These are phyloP conservation scores for Potorous gilbertii DNA, from an alignment of 2,797 vertebrate genomes.

Conservation along the genomic window DNA sequence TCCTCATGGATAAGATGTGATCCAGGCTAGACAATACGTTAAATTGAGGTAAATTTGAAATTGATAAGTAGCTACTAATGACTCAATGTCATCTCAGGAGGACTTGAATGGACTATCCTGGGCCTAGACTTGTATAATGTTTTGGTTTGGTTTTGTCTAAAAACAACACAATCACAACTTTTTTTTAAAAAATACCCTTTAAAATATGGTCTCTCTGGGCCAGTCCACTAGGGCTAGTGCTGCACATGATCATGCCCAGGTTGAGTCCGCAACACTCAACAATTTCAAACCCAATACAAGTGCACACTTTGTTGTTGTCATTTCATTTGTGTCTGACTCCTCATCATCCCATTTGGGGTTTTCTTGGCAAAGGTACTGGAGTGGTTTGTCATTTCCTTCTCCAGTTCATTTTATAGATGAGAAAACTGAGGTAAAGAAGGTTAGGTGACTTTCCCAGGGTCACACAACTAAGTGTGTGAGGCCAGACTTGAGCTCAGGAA, in stretches of 20 bases:
- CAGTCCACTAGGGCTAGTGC: conserved; percentile 19
- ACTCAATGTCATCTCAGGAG: neutral
- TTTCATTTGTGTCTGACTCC: conserved; percentile 30
- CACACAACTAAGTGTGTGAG: neutral
- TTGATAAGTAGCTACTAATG: neutral
- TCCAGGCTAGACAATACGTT: neutral
- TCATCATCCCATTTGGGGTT: conserved; percentile 38
- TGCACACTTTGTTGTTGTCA: conserved; percentile 62
- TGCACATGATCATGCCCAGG: conserved; percentile 37
- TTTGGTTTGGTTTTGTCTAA: neutral
- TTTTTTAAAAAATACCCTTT: conserved; percentile 36
- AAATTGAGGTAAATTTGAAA: neutral
- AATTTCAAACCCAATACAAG: conserved; percentile 74
- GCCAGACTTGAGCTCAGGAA: neutral
- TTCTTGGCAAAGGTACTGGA: conserved; percentile 17
- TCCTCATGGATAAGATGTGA: neutral
- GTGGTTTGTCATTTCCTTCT: neutral
- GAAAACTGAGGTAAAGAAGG: conserved; percentile 34
- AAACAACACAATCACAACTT: neutral
- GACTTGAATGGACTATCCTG: neutral
- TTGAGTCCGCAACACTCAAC: conserved; percentile 60
- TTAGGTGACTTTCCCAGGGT: conserved; percentile 10
- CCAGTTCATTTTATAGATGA: neutral
- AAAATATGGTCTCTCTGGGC: conserved; percentile 48
- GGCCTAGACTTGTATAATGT: neutral